Base-by-base conservation (phyloP, 1,140 invertebrate genomes). In the Helicoverpa armigera region DNA sequence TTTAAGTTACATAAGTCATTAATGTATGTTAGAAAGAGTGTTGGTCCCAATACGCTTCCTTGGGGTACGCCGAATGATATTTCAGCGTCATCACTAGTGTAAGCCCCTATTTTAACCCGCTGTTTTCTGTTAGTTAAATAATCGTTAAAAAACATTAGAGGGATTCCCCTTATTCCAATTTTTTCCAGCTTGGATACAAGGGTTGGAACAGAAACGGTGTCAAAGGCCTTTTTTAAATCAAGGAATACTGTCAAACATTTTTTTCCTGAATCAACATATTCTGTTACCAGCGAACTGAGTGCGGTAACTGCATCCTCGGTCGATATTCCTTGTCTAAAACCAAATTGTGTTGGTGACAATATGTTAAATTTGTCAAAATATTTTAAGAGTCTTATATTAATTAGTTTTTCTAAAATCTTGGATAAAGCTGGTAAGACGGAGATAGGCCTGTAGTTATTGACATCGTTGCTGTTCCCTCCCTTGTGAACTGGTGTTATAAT, bases 281-380 rank as follows among this genome's bases (percentile, higher is more conserved):
- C 29, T n/a, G 67, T 58, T 18, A 80, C 48, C 16, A 48, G 58
- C 11, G 77, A 54, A 5, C 16, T 82, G 12, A 91, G 80, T 13
- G 72, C 76, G 10, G 63, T 29, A 11, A 92, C 77, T 3, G 90
- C 91, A 29, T 89, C 86, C 14, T 89, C 83, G 4, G 91, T 93
- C 3, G 85, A 89, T 51, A 70, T 73, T 3, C 88, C 88, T 67
- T 72, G 65, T 16, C 87, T 69, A 73, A 90, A 93, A 9, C 93
- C 91, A 77, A 74, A 92, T 80, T 93, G 91, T 14, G 54, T 54
- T 23, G 58, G 12, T 16, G 58, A 60, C 12, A 60, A 12, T 60
- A 60, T 29, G 10, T 60, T 12, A 13, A 3, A 60, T 60, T 60
- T 60, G 29, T 29, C 29, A 4, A 60, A 12, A 13, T 60, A 60